Base-by-base conservation (phyloP, 2,888 invertebrate genomes). In the Tricholauxania praeusta region DNA sequence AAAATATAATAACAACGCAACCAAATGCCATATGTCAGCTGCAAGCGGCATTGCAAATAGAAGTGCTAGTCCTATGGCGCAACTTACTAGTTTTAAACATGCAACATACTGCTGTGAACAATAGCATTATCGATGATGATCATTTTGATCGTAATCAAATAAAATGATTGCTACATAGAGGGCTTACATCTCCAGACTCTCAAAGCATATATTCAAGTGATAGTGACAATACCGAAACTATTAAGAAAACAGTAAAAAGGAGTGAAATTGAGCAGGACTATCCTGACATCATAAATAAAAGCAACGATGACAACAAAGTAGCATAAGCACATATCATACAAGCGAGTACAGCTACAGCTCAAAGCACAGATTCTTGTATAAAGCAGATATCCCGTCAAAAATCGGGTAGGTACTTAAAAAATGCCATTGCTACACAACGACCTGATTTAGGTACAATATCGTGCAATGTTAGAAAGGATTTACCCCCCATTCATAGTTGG, bases 51-150 rank as follows among this genome's bases (percentile, higher is more conserved):
- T n/a, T n/a, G n/a, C n/a, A n/a, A n/a, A n/a, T n/a, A n/a, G 92
- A 8, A 89, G 92, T 73, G 80, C 83, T 19, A 94, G 94, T 82
- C 94, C 94, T 2, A 93, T 95, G 92, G 92, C 93, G 76, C 94
- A 94, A 87, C 85, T 94, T 67, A 93, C 93, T 64, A 94, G 93
- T 80, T 87, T 94, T 17, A 92, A 92, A 90, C 86, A 68, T 89
- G 82, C 79, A 85, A 87, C n/a, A 17, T 12, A 53, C 39, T 76
- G 86, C 87, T 59, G 83, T 83, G 74, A 79, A 85, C 82, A 80
- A 84, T 53, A 80, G 86, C 83, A 78, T 86, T 80, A 79, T 86
- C 79, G 85, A 84, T 77, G 84, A 88, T 79, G 82, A 86, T 78
- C 82, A 87, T 86, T 82, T 87, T 86, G 78, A 86, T 92, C 73